Evolutionary conservation across 2,797 vertebrate species (phyloP), one percentile per base, ranked within the genome.

Genomic region (Enteromius argenteus): DNA sequence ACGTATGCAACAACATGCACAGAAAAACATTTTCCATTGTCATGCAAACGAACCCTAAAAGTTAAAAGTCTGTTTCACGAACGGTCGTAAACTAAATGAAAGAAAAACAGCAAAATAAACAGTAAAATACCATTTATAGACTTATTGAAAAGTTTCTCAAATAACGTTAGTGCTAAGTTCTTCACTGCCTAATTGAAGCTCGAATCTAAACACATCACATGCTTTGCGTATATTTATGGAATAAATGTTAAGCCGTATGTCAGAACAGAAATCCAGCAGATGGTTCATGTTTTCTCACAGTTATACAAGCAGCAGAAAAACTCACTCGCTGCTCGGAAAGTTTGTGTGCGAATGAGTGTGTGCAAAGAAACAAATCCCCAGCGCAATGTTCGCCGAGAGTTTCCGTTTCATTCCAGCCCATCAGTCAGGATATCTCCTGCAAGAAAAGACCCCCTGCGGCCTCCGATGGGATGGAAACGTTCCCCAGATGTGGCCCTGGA

Each of bases 201-300:
- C 3, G 2, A 35, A n/a, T 74, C 80, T 37, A 21, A 73, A 66
- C 8, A 74, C 3, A 15, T 21, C 42, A 74, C 56, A 64, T 51
- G 39, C 23, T 15, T 44, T 60, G 27, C 3, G 2, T 73, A 49
- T 75, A 82, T 74, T 75, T 82, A 51, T 39, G 32, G 80, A 74
- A 19, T 71, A 71, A 49, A 64, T 14, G 37, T 64, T 82, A 15
- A 81, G 13, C 80, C 30, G 80, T 62, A 46, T 81, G 68, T 76
- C 46, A 67, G 39, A 46, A 44, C 8, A 19, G 46, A 76, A 37
- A 68, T n/a, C 51, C 68, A 60, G 67, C 79, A 80, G 79, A 71
- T 71, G 79, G 67, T 73, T 49, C 53, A 37, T 73, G 69, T 81
- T 81, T 39, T 49, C 19, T 44, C 39, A 71, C n/a, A 46, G 68